Base-by-base conservation (phyloP, 1,140 invertebrate genomes). In the Adelges cooleyi region DNA sequence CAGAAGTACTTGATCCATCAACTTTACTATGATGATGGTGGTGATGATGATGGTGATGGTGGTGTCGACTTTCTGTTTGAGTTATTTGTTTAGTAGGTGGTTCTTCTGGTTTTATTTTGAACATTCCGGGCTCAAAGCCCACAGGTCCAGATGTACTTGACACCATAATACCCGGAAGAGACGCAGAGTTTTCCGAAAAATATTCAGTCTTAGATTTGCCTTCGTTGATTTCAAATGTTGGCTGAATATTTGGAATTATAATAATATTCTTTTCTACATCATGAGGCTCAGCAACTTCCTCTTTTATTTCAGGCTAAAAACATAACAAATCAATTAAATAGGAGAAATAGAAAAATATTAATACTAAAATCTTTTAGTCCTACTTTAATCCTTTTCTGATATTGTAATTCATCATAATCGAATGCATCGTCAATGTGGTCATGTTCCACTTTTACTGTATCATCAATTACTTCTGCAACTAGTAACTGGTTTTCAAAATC, bases 71-170 rank as follows among this genome's bases (percentile, higher is more conserved):
- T 53, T 66, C 42, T 25, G 10, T 23, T 51, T 42, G 38, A 13
- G 36, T 15, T 65, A 65, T 15, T 22, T 33, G 38, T 36, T 65
- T 44, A 38, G 11, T 23, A 3, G 20, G 18, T 33, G 48, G 36
- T 33, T 50, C 42, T 25, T 50, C 48, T 23, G 20, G 67, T 53
- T 81, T 78, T 46, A 80, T 79, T 67, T 82, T 82, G 70, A 89
- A 89, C 86, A 89, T 88, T 66, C 85, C 86, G 1, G 86, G 85
- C 71, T 87, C 86, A 74, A 89, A 89, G 20, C 85, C 85, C 38
- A 86, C 76, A 0, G 86, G 86, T 20, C 69, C 67, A 22, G 56
- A 33, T 15, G 56, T 20, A 40, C 62, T 68, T 1, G 79, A 77
- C 11, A 80, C 77, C 69, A 82, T 79, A 8, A 85, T 78, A 9